Evolutionary conservation across 2,113 vertebrate species (phyloP).

Genomic region (Odobenus rosmarus): DNA sequence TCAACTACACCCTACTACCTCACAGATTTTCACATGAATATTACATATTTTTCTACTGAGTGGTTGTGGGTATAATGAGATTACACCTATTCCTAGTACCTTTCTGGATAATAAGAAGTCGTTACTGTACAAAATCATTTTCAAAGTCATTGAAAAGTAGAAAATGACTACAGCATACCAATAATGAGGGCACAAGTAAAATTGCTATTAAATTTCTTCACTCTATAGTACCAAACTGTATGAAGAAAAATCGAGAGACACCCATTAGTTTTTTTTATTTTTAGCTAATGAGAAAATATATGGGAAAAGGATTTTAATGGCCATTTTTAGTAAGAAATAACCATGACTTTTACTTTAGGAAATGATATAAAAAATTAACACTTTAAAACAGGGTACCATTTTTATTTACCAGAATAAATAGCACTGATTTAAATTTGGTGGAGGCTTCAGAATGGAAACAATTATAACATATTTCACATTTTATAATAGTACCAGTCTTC

Average conservation of each 20-base stretch:
- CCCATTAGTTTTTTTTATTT: neutral
- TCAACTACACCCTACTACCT: constrained; percentile 66
- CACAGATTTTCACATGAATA: constrained; percentile 77
- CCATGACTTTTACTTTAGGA: constrained; percentile 25
- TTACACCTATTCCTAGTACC: constrained; percentile 70
- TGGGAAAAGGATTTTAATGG: neutral
- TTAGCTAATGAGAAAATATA: constrained; percentile 63
- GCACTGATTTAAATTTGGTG: neutral
- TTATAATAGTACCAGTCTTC: neutral
- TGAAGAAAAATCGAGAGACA: constrained; percentile 20
- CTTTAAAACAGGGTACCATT: constrained; percentile 29
- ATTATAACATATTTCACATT: neutral
- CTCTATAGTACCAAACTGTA: neutral
- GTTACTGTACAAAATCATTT: constrained; percentile 69
- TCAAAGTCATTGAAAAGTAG: constrained; percentile 74
- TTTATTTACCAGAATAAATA: constrained; percentile 41
- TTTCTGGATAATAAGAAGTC: constrained; percentile 67
- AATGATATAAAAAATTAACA: constrained; percentile 38
- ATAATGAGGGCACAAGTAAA: constrained; percentile 61
- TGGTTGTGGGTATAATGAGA: constrained; percentile 75
- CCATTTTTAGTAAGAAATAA: constrained; percentile 23
- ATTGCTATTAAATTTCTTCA: constrained; percentile 41
- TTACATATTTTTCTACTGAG: constrained; percentile 70
- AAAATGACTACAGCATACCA: constrained; percentile 50
- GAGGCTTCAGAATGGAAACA: neutral